Percentiles rank a stretch among this genome's conserved stretches.
These are phyloP conservation scores for Manduca sexta DNA, from an alignment of 1,140 invertebrate species.

Conservation along the genomic window DNA sequence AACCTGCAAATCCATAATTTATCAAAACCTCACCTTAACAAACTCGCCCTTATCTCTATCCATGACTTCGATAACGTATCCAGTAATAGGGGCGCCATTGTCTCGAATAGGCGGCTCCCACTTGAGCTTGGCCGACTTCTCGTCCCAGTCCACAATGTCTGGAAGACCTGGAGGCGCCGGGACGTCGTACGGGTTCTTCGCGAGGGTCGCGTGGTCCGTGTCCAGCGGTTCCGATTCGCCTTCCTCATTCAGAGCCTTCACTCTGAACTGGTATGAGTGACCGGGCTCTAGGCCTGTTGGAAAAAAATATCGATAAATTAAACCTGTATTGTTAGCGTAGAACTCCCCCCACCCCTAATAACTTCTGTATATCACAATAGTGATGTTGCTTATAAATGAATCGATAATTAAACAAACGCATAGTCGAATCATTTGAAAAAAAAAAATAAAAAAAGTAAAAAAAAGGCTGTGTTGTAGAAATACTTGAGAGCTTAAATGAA, in stretches of 20 bases:
- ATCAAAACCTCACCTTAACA: conserved; percentile 71
- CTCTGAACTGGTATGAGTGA: conserved; percentile 95
- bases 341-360: too few species aligned
- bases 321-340: too few species aligned
- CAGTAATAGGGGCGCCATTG: conserved; percentile 96
- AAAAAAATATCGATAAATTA: too few species aligned
- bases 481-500: too few species aligned
- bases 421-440: too few species aligned
- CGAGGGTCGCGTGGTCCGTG: conserved; percentile 87
- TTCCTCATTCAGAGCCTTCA: conserved; percentile 96
- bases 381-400: too few species aligned
- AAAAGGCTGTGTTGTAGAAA: too few species aligned
- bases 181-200: conserved; percentile 97
- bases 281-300: conserved; percentile 86
- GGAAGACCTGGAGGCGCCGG: conserved; percentile 92
- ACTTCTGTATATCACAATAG: too few species aligned
- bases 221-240: conserved; percentile 95
- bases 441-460: too few species aligned
- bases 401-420: too few species aligned
- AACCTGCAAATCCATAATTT: too few species aligned
- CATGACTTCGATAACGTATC: conserved; percentile 89
- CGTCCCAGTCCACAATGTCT: conserved; percentile 94
- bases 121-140: conserved; percentile 93
- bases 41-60: conserved; percentile 76
- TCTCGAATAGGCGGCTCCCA: conserved; percentile 97